These are phyloP conservation scores for Drosophila yooni DNA, from an alignment of 2,888 invertebrate species.

Conservation along the genomic window DNA sequence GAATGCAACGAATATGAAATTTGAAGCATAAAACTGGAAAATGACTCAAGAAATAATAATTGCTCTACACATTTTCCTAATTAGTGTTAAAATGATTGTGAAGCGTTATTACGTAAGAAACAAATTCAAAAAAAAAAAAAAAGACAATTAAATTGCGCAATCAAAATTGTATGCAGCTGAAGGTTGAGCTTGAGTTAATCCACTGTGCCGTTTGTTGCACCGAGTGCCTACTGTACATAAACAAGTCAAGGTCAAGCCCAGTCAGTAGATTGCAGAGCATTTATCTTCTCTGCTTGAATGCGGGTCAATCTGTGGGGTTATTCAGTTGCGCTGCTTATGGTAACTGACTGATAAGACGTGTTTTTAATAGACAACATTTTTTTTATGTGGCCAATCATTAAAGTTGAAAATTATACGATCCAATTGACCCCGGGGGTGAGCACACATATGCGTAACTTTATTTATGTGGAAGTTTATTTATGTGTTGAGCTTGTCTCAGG, in stretches of 20 bases:
- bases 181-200: slow-evolving; percentile 24
- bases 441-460: not conserved
- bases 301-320: slow-evolving; percentile 32
- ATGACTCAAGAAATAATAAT: slow-evolving; percentile 7
- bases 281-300: slow-evolving; percentile 32
- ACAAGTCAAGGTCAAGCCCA: slow-evolving; percentile 37
- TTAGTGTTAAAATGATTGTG: slow-evolving; percentile 26
- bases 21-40: not conserved
- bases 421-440: slow-evolving; percentile 24
- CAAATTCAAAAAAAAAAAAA: not conserved
- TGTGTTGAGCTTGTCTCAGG: not conserved
- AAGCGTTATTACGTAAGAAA: slow-evolving; percentile 20
- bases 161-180: slow-evolving; percentile 35
- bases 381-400: slow-evolving; percentile 11
- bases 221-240: slow-evolving; percentile 30
- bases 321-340: not conserved
- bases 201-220: slow-evolving; percentile 7
- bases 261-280: slow-evolving; percentile 21
- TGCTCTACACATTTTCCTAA: slow-evolving; percentile 37
- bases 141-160: slow-evolving; percentile 36
- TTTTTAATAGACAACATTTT: not conserved
- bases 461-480: slow-evolving; percentile 5
- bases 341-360: slow-evolving; percentile 30
- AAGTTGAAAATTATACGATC: slow-evolving; percentile 13
- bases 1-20: slow-evolving; percentile 20